Base-by-base conservation (phyloP, 2,888 invertebrate species). In the Chaitophorus viminalis region DNA sequence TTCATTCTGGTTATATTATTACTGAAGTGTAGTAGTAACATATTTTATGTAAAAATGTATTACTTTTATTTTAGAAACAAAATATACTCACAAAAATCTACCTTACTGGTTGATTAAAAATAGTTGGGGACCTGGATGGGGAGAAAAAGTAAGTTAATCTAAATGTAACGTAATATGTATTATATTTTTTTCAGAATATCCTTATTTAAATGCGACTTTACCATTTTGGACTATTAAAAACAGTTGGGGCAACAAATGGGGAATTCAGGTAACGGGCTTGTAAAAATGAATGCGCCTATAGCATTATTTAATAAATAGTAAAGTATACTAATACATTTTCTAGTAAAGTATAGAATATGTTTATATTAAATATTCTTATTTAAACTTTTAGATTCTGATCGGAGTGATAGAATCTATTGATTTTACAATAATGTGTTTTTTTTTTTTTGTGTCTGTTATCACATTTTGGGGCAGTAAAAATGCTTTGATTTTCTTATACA, bases 151-250 rank as follows among this genome's bases (percentile, higher is more conserved):
- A 90, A 90, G 90, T 86, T 76, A 72, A 77, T 52, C 36, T 70
- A 89, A 89, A 75, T 82, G 82, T 89, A 87, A 29, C 52, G 76
- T 75, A 68, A 89, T 82, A 86, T 78, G 89, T 91, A 91, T 52
- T 89, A 89, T 90, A 88, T 90, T 90, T 91, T n/a, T 94, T 92
- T 91, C 93, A 94, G 96, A 93, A 75, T 96, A 96, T 92, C 95
- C 95, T 17, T 91, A 95, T 72, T 97, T 97, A 92, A 94, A 97
- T 90, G 60, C 39, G 91, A 93, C 93, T 0, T 91, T 96, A 77
- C 97, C 97, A 0, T 98, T 95, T 91, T 98, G 98, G 98, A 95
- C 95, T 89, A 93, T 98, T 65, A 98, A 98, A 93, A 98, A 98
- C 92, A 98, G 98, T 25, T 99, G 98, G 98, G 98, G 98, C 81